Evolutionary conservation across 2,797 vertebrate genomes (phyloP).

Genomic region (Phalloptychus januarius): DNA sequence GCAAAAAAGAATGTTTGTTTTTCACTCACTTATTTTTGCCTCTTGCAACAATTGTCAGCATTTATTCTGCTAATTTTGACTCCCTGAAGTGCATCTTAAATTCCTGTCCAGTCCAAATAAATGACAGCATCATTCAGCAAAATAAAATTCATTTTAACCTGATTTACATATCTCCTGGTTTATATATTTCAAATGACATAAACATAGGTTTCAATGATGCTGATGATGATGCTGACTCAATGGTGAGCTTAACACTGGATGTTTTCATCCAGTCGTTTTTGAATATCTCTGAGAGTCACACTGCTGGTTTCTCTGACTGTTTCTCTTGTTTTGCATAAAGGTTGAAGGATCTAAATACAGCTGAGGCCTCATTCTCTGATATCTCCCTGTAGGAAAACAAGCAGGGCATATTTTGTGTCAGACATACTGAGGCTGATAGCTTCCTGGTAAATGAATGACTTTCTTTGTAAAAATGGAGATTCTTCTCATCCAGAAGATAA

Average conservation of each 20-base stretch:
- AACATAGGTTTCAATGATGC: conserved; percentile 25
- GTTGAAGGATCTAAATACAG: conserved; percentile 8
- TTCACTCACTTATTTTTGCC: neutral
- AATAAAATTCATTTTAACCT: neutral
- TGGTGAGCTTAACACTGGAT: conserved; percentile 15
- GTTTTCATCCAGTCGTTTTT: conserved; percentile 24
- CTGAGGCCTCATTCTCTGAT: neutral
- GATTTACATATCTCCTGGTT: conserved; percentile 38
- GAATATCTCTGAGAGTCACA: conserved; percentile 29
- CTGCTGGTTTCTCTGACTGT: conserved; percentile 2
- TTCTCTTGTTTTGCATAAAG: conserved; percentile 37
- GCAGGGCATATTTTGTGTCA: neutral
- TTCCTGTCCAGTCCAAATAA: neutral
- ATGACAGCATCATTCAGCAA: conserved; percentile 48
- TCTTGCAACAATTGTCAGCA: neutral
- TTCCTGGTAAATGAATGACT: conserved; percentile 21
- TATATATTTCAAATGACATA: conserved; percentile 35
- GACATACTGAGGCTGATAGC: neutral
- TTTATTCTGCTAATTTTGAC: neutral
- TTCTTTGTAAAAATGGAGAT: conserved; percentile 30
- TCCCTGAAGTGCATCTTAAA: neutral
- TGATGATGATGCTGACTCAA: no score
- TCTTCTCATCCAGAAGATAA: conserved; percentile 49
- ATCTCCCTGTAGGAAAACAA: neutral
- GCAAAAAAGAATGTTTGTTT: conserved; percentile 2